Evolutionary conservation across 2,113 vertebrate genomes (phyloP).

Genomic region (Chionis minor): DNA sequence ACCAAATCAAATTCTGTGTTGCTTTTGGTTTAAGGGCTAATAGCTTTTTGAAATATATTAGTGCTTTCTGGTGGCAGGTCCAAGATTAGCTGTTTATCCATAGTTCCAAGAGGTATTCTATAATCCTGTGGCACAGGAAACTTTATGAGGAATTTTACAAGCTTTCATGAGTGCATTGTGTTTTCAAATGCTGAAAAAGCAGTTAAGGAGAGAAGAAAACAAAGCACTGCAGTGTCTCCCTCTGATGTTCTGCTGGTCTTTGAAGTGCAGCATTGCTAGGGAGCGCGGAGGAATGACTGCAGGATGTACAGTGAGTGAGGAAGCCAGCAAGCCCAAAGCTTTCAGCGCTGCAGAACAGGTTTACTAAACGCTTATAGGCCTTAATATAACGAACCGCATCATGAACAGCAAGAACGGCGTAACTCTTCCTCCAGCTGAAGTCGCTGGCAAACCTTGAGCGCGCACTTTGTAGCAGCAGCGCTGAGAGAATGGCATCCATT

Average conservation of each 20-base stretch:
- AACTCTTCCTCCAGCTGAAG: background rate
- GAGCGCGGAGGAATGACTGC: background rate
- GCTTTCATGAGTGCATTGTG: constrained; percentile 17
- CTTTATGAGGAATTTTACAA: constrained; percentile 64
- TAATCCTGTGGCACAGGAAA: constrained; percentile 45
- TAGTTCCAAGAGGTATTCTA: constrained; percentile 36
- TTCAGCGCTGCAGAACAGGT: background rate
- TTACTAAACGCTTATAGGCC: background rate
- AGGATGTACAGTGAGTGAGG: fast-evolving
- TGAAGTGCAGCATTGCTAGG: background rate
- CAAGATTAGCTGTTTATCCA: constrained; percentile 54
- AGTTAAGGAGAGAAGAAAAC: constrained; percentile 13
- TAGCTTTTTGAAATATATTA: constrained; percentile 67
- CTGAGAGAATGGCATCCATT: background rate
- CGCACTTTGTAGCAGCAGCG: background rate
- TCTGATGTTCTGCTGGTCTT: background rate
- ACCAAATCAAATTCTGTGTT: constrained; percentile 57
- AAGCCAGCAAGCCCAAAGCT: background rate
- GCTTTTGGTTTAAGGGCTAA: constrained; percentile 65
- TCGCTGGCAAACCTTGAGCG: background rate
- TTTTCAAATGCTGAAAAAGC: constrained; percentile 46
- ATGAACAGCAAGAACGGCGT: background rate
- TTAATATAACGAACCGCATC: background rate
- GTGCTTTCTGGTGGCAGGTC: constrained; percentile 44
- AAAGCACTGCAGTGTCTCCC: constrained; percentile 11